Percentiles rank a stretch among this genome's conserved stretches.
These are phyloP conservation scores for Leucophora obtusa DNA, from an alignment of 2,888 invertebrate species.

Conservation along the genomic window DNA sequence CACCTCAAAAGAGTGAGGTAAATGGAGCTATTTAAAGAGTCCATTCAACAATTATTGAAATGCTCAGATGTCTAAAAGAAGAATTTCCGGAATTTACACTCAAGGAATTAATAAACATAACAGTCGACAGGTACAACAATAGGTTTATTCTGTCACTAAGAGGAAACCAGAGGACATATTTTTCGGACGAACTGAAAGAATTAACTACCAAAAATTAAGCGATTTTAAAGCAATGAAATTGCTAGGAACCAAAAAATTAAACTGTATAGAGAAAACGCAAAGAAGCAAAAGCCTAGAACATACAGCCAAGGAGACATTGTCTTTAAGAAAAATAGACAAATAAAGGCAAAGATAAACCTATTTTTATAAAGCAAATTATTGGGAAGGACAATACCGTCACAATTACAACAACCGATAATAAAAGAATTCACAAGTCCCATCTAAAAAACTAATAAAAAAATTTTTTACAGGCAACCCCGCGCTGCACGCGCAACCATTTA, in stretches of 20 bases:
- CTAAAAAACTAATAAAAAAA: too few species aligned
- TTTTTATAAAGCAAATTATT: slow-evolving; percentile 18
- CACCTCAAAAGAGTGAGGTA: slow-evolving; percentile 6
- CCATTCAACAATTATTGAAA: slow-evolving; percentile 31
- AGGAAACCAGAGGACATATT: slow-evolving; percentile 22
- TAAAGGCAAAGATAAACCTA: neutral
- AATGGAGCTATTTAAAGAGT: slow-evolving; percentile 8
- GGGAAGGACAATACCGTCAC: slow-evolving; percentile 25
- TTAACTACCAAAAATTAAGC: slow-evolving; percentile 19
- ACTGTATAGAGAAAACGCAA: too few species aligned
- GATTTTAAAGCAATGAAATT: neutral
- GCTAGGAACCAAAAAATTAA: neutral
- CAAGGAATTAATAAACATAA: slow-evolving; percentile 13
- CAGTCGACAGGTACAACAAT: slow-evolving; percentile 24
- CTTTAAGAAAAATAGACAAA: neutral
- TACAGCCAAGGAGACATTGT: neutral
- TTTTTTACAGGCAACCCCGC: too few species aligned
- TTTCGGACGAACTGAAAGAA: too few species aligned
- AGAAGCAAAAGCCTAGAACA: too few species aligned
- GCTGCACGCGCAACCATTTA: too few species aligned
- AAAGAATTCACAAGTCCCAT: too few species aligned
- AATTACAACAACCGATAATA: too few species aligned
- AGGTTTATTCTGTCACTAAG: slow-evolving; percentile 24
- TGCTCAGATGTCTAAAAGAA: slow-evolving; percentile 19
- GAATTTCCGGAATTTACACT: slow-evolving; percentile 22